Conservation (phyloP, 2,113 vertebrate genomes). For the Sturnira hondurensis region DNA sequence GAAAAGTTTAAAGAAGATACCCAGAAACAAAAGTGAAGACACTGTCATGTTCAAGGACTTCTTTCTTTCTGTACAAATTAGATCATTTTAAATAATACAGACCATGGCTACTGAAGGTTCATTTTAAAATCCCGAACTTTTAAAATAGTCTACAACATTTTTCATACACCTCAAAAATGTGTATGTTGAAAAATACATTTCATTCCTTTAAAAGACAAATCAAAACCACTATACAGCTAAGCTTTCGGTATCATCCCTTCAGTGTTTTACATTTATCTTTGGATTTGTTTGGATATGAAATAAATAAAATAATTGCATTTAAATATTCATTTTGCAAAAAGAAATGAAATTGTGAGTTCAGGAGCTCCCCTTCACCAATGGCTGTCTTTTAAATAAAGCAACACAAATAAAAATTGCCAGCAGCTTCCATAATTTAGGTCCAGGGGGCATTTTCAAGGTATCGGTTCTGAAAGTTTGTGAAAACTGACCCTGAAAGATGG, state of each 20-base stretch:
- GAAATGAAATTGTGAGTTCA: neutral
- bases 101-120: neutral
- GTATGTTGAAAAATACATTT: neutral
- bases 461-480: neutral
- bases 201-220: neutral
- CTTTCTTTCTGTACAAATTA: neutral
- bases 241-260: neutral
- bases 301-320: neutral
- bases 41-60: neutral
- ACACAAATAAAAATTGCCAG: neutral
- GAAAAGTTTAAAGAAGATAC: neutral
- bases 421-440: neutral
- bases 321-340: neutral
- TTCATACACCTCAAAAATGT: neutral
- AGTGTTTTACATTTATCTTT: neutral
- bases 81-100: neutral
- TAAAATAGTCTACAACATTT: neutral
- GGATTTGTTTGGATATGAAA: neutral
- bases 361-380: neutral
- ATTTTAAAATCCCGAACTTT: neutral
- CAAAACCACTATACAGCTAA: neutral
- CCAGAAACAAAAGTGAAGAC: neutral
- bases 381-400: constrained; percentile 5
- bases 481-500: neutral
- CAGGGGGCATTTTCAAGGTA: neutral